Conservation (phyloP, 2,797 vertebrate species). For the Pipistrellus pygmaeus region DNA sequence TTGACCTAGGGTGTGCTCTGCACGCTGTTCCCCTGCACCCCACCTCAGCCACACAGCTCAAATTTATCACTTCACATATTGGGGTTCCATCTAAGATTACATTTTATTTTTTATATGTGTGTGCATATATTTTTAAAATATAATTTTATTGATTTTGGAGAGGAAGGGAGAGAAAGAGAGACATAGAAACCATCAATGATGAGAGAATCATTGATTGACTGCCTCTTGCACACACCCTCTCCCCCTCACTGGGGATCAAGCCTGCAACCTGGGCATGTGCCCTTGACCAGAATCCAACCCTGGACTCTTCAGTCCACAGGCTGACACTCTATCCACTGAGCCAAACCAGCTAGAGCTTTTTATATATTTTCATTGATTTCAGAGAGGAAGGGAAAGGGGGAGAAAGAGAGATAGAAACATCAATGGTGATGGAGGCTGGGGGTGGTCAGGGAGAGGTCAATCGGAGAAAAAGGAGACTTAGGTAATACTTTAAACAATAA, state of each 20-base stretch:
- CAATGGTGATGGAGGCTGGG: too few species aligned
- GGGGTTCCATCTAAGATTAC: background rate
- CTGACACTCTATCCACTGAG: background rate
- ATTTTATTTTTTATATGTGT: background rate
- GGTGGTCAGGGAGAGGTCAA: too few species aligned
- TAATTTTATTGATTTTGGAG: background rate
- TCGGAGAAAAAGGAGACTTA: too few species aligned
- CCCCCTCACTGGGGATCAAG: background rate
- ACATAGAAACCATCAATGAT: background rate
- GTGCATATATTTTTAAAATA: too few species aligned
- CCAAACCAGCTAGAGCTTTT: background rate
- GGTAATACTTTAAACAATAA: too few species aligned
- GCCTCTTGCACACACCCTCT: background rate
- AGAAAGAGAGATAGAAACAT: too few species aligned
- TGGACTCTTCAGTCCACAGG: background rate
- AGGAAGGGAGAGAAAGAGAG: background rate
- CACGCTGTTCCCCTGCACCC: fast-evolving
- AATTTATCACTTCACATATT: fast-evolving
- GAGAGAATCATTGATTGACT: background rate
- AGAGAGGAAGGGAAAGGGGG: too few species aligned
- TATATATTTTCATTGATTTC: too few species aligned
- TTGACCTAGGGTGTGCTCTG: background rate
- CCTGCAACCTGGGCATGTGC: background rate
- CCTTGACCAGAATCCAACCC: background rate
- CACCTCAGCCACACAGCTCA: background rate